These are phyloP conservation scores for Limnephilus rhombicus DNA, from an alignment of 2,888 invertebrate genomes.

Conservation along the genomic window DNA sequence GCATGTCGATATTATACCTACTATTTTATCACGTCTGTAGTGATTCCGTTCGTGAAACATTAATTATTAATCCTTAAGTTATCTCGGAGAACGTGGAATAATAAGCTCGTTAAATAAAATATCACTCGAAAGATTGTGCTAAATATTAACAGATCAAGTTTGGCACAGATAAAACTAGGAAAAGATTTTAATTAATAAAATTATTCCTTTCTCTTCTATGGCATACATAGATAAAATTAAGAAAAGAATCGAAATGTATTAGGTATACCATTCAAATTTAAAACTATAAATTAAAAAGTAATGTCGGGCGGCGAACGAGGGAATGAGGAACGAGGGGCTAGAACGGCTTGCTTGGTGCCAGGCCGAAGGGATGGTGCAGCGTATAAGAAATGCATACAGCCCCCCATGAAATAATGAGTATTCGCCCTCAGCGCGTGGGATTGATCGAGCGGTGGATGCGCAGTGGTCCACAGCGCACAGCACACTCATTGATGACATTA, in stretches of 20 bases:
- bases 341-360: neutral
- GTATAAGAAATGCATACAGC: conserved; percentile 37
- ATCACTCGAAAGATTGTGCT: neutral
- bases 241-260: neutral
- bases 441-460: conserved; percentile 58
- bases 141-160: neutral
- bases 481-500: conserved; percentile 65
- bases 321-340: neutral
- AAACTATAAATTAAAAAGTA: neutral
- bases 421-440: conserved; percentile 29
- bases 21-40: neutral
- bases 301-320: neutral
- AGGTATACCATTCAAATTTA: neutral
- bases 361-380: conserved; percentile 17
- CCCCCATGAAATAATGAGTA: conserved; percentile 13
- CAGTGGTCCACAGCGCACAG: conserved; percentile 61
- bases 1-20: neutral
- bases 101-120: neutral
- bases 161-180: neutral
- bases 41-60: neutral
- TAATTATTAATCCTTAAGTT: neutral
- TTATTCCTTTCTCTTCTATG: neutral
- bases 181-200: neutral
- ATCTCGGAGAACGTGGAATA: neutral
- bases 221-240: neutral